These are phyloP conservation scores for Xenotilapia longispinis DNA, from an alignment of 2,113 vertebrate species.

Conservation along the genomic window DNA sequence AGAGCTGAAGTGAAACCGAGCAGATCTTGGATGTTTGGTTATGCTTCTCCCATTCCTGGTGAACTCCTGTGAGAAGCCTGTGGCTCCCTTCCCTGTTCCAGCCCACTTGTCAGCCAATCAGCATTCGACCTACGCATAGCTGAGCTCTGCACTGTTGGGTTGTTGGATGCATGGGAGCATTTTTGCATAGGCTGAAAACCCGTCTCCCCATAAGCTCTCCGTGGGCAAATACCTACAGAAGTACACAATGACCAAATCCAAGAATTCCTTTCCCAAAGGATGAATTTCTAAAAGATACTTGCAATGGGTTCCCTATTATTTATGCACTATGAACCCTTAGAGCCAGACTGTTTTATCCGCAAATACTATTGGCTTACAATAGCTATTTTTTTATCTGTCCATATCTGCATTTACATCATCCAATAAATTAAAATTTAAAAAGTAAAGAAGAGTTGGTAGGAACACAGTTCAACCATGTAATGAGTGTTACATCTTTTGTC, in stretches of 20 bases:
- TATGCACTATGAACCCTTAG: neutral
- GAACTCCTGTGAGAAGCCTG: neutral
- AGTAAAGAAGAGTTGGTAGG: neutral
- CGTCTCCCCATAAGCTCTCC: accelerated
- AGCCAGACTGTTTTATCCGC: neutral
- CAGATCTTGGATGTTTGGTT: neutral
- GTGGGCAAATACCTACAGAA: neutral
- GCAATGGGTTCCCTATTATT: neutral
- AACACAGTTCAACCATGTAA: neutral
- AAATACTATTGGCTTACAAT: neutral
- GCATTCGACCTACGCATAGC: neutral
- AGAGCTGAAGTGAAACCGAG: neutral
- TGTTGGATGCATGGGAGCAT: neutral
- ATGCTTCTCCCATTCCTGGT: neutral
- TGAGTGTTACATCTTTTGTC: neutral
- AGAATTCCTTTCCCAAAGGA: neutral
- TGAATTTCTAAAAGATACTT: neutral
- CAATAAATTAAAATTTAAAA: neutral
- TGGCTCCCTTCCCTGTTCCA: neutral
- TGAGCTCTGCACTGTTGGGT: neutral
- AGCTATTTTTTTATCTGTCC: neutral
- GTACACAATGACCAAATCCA: neutral
- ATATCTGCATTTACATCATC: neutral
- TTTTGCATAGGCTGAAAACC: neutral
- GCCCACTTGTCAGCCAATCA: neutral